These are phyloP conservation scores for Hypotaenidia philippensis DNA, from an alignment of 2,797 vertebrate genomes.

Conservation along the genomic window DNA sequence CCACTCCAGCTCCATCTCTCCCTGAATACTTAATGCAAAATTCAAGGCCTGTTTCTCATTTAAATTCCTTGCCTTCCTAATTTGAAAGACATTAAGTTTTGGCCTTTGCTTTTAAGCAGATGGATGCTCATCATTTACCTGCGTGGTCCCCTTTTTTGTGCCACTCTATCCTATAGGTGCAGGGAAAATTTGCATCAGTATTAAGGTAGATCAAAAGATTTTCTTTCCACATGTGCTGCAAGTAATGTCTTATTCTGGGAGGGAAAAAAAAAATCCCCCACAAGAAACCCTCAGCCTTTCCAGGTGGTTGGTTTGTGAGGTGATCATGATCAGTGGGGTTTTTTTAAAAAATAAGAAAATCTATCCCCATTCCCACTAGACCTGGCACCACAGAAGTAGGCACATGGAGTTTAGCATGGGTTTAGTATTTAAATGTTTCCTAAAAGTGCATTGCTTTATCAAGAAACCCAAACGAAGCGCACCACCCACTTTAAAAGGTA, in stretches of 20 bases:
- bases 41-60: background rate
- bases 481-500: conserved; percentile 4
- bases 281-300: background rate
- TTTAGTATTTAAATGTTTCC: background rate
- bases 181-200: conserved; percentile 47
- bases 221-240: background rate
- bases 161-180: background rate
- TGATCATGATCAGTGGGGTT: background rate
- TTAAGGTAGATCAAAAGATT: conserved; percentile 53
- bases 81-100: conserved; percentile 15
- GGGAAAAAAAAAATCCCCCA: background rate
- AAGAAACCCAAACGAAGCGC: background rate
- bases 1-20: background rate
- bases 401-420: background rate
- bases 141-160: conserved; percentile 32
- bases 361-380: too few species aligned
- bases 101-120: conserved; percentile 46
- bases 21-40: conserved; percentile 5
- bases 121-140: conserved; percentile 30
- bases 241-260: background rate
- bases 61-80: background rate
- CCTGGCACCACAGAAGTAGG: background rate
- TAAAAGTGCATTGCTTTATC: background rate
- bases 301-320: background rate
- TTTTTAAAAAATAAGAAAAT: too few species aligned